Evolutionary conservation across 2,113 vertebrate genomes (phyloP).

Genomic region (Copsychus sechellarum): DNA sequence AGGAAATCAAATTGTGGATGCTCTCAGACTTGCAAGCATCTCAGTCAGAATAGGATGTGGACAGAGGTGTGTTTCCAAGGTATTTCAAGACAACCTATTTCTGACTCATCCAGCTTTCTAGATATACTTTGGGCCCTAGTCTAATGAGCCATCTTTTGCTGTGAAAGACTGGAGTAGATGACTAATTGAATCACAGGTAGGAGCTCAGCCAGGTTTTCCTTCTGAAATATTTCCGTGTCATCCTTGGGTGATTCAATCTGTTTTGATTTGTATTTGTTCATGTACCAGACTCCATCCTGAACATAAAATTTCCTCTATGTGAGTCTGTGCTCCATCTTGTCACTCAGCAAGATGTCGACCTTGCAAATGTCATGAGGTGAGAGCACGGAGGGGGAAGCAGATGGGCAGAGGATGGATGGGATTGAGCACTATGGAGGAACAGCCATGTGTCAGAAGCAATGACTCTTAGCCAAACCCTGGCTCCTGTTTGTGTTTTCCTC

Average conservation of each 20-base stretch:
- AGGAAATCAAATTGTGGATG: neutral
- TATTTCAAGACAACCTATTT: neutral
- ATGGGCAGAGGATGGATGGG: neutral
- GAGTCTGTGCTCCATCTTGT: neutral
- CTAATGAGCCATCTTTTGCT: neutral
- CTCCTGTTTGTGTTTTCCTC: neutral
- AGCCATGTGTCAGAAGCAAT: neutral
- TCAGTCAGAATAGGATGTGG: neutral
- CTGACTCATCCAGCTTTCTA: neutral
- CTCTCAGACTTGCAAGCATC: fast-evolving
- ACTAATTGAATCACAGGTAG: neutral
- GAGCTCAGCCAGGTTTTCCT: neutral
- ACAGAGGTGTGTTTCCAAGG: neutral
- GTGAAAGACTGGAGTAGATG: neutral
- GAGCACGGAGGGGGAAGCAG: neutral
- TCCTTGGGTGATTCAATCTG: neutral
- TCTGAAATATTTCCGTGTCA: neutral
- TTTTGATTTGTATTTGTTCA: neutral
- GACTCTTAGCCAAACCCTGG: neutral
- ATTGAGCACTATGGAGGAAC: neutral
- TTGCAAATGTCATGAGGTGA: neutral
- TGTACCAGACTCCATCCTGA: neutral
- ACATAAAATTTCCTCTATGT: neutral
- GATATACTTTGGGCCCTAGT: neutral
- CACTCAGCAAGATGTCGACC: neutral